Evolutionary conservation across 2,888 invertebrate genomes (phyloP).

Genomic region (Lochmaea capreae): DNA sequence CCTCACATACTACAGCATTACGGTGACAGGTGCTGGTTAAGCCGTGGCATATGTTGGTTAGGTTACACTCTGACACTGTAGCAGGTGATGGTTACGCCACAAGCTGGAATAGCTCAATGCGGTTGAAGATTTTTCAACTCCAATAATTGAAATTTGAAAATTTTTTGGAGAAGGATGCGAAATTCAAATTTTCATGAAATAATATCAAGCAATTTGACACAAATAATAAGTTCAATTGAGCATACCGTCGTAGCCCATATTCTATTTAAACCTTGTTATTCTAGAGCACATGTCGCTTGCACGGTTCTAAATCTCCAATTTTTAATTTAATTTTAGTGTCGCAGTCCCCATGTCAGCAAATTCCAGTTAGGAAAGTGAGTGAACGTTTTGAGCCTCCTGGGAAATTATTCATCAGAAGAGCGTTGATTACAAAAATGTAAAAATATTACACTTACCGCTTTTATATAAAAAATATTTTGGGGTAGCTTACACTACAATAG

Average conservation of each 20-base stretch:
- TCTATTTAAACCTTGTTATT: neutral
- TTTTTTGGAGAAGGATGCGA: too few species aligned
- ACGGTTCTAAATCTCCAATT: slow-evolving; percentile 35
- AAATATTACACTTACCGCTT: slow-evolving; percentile 26
- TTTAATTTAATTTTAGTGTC: slow-evolving; percentile 35
- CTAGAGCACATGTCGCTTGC: slow-evolving; percentile 30
- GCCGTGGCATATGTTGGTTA: too few species aligned
- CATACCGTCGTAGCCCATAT: neutral
- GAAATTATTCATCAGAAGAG: slow-evolving; percentile 34
- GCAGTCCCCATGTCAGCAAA: slow-evolving; percentile 18
- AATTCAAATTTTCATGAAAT: too few species aligned
- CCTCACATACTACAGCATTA: too few species aligned
- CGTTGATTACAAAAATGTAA: slow-evolving; percentile 34
- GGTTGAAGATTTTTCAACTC: too few species aligned
- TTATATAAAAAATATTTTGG: slow-evolving; percentile 3
- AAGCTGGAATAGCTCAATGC: too few species aligned
- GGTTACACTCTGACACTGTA: too few species aligned
- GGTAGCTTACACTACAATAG: neutral
- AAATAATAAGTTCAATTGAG: too few species aligned
- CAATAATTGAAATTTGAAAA: too few species aligned
- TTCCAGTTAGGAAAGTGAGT: slow-evolving; percentile 22
- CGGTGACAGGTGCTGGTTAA: too few species aligned
- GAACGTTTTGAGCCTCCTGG: slow-evolving; percentile 33
- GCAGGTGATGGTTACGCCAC: too few species aligned
- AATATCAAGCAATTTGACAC: too few species aligned